Conservation (phyloP, 1,140 invertebrate genomes). For the Cotesia chilonis region DNA sequence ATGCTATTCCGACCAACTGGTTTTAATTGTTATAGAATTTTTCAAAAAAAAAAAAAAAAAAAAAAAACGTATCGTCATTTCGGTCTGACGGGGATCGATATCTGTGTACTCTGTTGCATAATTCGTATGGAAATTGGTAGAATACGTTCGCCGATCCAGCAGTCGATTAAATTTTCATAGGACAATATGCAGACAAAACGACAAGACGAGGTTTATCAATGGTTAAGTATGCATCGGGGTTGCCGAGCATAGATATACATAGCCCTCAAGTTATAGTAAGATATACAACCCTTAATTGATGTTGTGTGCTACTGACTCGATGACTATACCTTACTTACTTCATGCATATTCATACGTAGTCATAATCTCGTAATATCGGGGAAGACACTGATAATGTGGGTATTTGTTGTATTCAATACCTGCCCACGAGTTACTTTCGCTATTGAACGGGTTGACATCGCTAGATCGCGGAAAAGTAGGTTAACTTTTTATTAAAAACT, state of each 20-base stretch:
- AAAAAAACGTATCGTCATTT: background rate
- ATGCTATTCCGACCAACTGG: conserved; percentile 8
- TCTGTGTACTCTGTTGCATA: conserved; percentile 16
- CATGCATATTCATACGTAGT: background rate
- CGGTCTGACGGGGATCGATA: background rate
- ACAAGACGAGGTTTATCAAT: conserved; percentile 22
- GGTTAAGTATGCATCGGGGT: conserved; percentile 1
- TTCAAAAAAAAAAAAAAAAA: background rate
- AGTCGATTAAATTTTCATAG: conserved; percentile 23
- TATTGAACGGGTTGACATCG: no score
- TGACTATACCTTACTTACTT: background rate
- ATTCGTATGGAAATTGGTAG: conserved; percentile 31
- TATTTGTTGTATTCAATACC: background rate
- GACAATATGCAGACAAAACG: conserved; percentile 5
- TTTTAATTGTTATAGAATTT: conserved; percentile 29
- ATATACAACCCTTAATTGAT: conserved; percentile 8
- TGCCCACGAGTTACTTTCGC: background rate
- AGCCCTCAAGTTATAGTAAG: conserved; percentile 5
- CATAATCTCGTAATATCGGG: background rate
- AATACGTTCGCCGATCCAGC: conserved; percentile 10
- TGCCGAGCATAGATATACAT: background rate
- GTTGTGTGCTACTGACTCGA: no score
- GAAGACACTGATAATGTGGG: background rate
- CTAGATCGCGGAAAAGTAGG: no score
- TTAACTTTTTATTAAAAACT: no score